phyloP scores from a whole-genome alignment of 2,888 invertebrate genomes.

The Zaprionus obscuricornis region DNA sequence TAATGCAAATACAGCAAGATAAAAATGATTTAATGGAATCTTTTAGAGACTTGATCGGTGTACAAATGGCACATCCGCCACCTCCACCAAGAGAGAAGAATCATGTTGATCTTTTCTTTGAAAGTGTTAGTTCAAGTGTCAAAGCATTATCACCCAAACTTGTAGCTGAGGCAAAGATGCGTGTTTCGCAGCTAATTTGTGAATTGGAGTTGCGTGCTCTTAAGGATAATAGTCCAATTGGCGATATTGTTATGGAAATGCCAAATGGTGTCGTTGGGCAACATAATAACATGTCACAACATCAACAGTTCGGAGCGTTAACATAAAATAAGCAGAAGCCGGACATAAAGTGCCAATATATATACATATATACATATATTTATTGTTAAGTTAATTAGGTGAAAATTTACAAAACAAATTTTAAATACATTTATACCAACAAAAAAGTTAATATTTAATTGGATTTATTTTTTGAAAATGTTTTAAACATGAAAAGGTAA shows the following conservation, averaged over 20 bases:
- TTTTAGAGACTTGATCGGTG: constrained; percentile 80
- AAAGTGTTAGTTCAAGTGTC: constrained; percentile 71
- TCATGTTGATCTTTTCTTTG: constrained; percentile 74
- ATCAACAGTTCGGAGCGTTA: constrained; percentile 22
- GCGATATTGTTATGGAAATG: constrained; percentile 15
- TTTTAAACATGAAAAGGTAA: no score
- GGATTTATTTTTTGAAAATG: constrained; percentile 23
- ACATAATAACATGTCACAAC: constrained; percentile 7
- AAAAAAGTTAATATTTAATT: neutral
- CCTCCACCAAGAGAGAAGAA: constrained; percentile 74
- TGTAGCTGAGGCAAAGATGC: constrained; percentile 71
- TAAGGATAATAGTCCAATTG: constrained; percentile 39
- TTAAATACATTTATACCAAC: constrained; percentile 38
- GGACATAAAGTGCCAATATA: constrained; percentile 2
- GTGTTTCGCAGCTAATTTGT: constrained; percentile 69
- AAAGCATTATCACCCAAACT: constrained; percentile 69
- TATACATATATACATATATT: neutral
- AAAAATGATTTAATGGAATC: constrained; percentile 81
- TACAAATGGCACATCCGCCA: constrained; percentile 41
- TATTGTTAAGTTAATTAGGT: constrained; percentile 9
- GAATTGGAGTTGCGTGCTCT: constrained; percentile 65
- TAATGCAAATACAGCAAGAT: constrained; percentile 78
- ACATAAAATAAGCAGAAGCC: constrained; percentile 21
- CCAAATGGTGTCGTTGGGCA: constrained; percentile 6
- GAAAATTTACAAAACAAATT: constrained; percentile 26